Conservation (phyloP, 2,888 invertebrate species). For the Drosophila dives region DNA sequence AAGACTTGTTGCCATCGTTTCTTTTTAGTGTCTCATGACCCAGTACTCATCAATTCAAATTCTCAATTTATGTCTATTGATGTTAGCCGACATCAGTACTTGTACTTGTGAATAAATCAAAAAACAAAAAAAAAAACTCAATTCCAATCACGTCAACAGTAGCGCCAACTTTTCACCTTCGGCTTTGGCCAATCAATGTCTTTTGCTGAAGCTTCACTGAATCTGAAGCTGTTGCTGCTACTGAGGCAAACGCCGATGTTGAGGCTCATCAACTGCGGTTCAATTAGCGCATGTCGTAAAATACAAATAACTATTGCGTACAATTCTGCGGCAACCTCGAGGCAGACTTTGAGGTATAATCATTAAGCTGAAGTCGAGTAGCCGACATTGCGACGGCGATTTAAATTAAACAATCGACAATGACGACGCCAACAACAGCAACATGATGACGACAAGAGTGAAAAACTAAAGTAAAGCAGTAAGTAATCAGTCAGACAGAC, state of each 20-base stretch:
- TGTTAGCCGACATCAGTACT: conserved; percentile 45
- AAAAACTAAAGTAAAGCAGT: conserved; percentile 72
- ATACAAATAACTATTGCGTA: conserved; percentile 78
- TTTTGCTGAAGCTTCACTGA: conserved; percentile 4
- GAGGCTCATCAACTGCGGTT: conserved; percentile 67
- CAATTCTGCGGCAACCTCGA: conserved; percentile 56
- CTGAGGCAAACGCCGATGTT: conserved; percentile 25
- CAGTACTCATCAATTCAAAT: conserved; percentile 45
- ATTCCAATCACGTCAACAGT: conserved; percentile 55
- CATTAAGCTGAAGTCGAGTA: conserved; percentile 67
- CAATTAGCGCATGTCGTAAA: conserved; percentile 79
- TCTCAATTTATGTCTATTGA: conserved; percentile 48
- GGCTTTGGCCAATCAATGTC: conserved; percentile 59
- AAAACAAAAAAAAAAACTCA: conserved; percentile 29
- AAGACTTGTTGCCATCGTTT: conserved; percentile 10
- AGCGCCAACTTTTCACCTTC: conserved; percentile 62
- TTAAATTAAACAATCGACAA: conserved; percentile 80
- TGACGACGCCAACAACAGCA: conserved; percentile 45
- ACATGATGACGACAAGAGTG: conserved; percentile 66
- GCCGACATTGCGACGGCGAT: conserved; percentile 67
- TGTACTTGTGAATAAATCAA: conserved; percentile 8
- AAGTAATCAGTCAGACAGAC: conserved; percentile 37
- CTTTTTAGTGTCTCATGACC: conserved; percentile 30
- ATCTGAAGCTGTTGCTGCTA: conserved; percentile 10
- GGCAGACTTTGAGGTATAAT: conserved; percentile 56